phyloP scores from a whole-genome alignment of 2,113 vertebrate genomes.

The Catagonus wagneri region DNA sequence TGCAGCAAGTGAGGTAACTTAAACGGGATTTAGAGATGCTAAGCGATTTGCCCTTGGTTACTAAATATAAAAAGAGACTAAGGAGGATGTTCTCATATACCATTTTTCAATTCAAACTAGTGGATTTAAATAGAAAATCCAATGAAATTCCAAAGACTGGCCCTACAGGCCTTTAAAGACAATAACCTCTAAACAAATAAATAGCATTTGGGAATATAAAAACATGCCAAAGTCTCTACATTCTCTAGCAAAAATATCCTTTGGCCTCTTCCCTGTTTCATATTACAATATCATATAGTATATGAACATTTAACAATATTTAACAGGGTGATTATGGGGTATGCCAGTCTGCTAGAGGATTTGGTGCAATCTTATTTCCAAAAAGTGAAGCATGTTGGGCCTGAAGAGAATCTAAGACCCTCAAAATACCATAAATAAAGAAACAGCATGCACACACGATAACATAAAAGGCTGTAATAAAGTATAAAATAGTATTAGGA shows the following conservation, averaged over 20 bases:
- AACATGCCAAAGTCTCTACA: constrained; percentile 35
- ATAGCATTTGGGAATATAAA: constrained; percentile 68
- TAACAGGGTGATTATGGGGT: constrained; percentile 15
- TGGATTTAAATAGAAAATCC: constrained; percentile 40
- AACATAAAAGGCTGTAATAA: background rate
- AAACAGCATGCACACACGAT: background rate
- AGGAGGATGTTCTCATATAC: background rate
- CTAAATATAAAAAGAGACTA: background rate
- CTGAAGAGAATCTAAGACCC: background rate
- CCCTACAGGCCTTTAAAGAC: constrained; percentile 65
- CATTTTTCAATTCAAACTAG: background rate
- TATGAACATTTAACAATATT: constrained; percentile 45
- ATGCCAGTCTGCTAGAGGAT: background rate
- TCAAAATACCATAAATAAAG: background rate
- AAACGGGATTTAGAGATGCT: background rate
- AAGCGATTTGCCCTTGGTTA: background rate
- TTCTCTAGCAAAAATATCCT: constrained; percentile 63
- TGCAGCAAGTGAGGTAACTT: background rate
- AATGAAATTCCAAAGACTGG: constrained; percentile 52
- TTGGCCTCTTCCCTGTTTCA: constrained; percentile 63
- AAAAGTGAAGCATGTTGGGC: background rate
- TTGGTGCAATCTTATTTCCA: constrained; percentile 44
- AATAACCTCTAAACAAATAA: constrained; percentile 76
- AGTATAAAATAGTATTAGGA: background rate
- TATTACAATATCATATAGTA: constrained; percentile 59